phyloP scores from a whole-genome alignment of 1,140 invertebrate genomes.

The Phenacoccus solenopsis region DNA sequence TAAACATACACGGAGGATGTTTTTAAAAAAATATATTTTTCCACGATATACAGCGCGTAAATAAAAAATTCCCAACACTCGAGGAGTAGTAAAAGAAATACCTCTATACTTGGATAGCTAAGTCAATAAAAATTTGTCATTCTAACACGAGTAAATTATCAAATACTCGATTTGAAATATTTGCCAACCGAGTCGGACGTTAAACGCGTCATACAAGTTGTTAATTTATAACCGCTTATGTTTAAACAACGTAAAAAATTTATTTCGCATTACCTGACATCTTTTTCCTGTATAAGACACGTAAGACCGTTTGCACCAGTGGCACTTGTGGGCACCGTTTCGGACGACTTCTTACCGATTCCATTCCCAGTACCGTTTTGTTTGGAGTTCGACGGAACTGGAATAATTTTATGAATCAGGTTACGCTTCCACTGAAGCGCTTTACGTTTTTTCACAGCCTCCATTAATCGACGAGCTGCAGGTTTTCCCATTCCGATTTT shows the following conservation, averaged over 20 bases:
- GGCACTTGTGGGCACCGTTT: constrained; percentile 24
- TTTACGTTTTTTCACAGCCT: constrained; percentile 82
- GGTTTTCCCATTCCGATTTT: constrained; percentile 89
- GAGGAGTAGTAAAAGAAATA: too few relatives aligned
- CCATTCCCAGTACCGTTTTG: constrained; percentile 31
- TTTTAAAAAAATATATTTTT: too few relatives aligned
- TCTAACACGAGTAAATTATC: too few relatives aligned
- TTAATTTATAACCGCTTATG: not conserved
- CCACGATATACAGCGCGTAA: too few relatives aligned
- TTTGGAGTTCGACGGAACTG: constrained; percentile 31
- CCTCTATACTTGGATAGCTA: too few relatives aligned
- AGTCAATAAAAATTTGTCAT: too few relatives aligned
- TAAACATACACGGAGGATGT: too few relatives aligned
- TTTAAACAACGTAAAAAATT: too few relatives aligned
- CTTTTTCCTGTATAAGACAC: constrained; percentile 79
- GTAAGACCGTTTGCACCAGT: constrained; percentile 40
- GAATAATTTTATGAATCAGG: constrained; percentile 73
- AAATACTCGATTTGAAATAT: too few relatives aligned
- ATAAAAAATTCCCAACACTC: too few relatives aligned
- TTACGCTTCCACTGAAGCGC: constrained; percentile 65
- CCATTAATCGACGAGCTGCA: constrained; percentile 72
- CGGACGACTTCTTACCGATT: constrained; percentile 30
- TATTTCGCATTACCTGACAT: constrained; percentile 43
- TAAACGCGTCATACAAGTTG: too few relatives aligned
- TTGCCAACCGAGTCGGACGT: too few relatives aligned